These are phyloP conservation scores for Labeo catla DNA, from an alignment of 2,113 vertebrate genomes.

Conservation along the genomic window DNA sequence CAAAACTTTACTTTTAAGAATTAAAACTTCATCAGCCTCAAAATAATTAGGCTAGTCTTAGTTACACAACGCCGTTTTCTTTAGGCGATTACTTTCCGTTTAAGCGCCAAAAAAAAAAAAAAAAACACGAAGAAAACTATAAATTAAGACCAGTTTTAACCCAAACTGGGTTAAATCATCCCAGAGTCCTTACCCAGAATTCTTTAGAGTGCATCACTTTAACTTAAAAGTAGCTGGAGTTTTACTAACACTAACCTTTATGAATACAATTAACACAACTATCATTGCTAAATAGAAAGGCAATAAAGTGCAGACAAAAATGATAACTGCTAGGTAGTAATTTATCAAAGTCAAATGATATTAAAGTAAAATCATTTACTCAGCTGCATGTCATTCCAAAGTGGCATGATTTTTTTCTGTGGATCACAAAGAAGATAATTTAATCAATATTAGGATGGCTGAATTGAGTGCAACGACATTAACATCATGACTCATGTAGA, in stretches of 20 bases:
- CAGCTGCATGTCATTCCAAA: not conserved
- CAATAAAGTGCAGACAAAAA: not conserved
- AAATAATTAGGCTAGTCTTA: too few species aligned
- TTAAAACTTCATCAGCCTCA: too few species aligned
- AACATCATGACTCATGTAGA: not conserved
- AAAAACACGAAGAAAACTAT: too few species aligned
- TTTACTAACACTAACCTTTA: not conserved
- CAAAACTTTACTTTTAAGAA: too few species aligned
- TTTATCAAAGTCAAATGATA: conserved; percentile 9
- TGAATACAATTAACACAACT: not conserved
- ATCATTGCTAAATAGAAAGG: not conserved
- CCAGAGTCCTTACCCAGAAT: too few species aligned
- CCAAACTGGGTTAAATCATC: too few species aligned
- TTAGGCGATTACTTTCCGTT: too few species aligned
- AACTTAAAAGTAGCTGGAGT: not conserved
- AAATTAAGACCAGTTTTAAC: too few species aligned
- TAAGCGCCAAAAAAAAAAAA: too few species aligned
- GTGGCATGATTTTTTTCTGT: not conserved
- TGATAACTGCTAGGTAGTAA: not conserved
- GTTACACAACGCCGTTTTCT: too few species aligned
- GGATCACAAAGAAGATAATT: not conserved
- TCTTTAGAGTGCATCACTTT: not conserved
- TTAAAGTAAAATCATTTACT: not conserved
- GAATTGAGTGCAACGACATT: not conserved
- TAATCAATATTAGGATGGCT: not conserved